Conservation (phyloP, 1,140 invertebrate genomes). For the Zaprionus gabonicus region DNA sequence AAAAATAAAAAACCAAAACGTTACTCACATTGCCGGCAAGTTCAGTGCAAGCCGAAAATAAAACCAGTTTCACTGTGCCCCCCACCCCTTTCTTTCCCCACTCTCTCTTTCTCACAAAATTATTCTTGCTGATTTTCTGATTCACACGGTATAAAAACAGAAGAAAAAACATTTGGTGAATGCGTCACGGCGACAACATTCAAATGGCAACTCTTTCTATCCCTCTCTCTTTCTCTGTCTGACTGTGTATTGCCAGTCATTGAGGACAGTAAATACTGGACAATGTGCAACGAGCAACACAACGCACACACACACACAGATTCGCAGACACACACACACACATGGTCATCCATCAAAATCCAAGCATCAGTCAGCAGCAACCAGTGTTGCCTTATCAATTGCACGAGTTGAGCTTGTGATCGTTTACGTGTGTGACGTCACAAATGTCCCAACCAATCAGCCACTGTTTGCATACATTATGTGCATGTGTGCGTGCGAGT, state of each 20-base stretch:
- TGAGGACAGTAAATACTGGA: conserved; percentile 10
- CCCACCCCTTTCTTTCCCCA: neutral
- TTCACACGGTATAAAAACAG: conserved; percentile 26
- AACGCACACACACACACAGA: neutral
- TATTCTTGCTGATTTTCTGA: conserved; percentile 42
- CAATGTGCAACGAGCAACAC: conserved; percentile 3
- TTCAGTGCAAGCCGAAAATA: conserved; percentile 36
- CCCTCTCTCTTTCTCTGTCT: neutral
- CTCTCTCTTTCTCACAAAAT: conserved; percentile 18
- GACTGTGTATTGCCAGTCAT: neutral
- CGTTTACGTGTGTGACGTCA: conserved; percentile 56
- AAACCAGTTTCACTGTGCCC: conserved; percentile 31
- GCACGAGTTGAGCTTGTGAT: conserved; percentile 50
- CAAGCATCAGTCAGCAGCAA: conserved; percentile 11
- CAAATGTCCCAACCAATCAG: conserved; percentile 28
- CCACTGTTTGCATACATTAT: conserved; percentile 27
- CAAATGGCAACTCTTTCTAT: conserved; percentile 26
- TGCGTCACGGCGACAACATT: conserved; percentile 44
- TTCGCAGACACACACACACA: neutral
- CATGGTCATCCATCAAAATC: conserved; percentile 29
- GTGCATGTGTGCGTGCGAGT: conserved; percentile 2
- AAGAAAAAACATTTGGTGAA: conserved; percentile 21
- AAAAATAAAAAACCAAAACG: conserved; percentile 15
- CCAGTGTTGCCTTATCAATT: conserved; percentile 39
- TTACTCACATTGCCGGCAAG: conserved; percentile 29